Base-by-base conservation (phyloP, 2,113 vertebrate species). In the Danionella cerebrum region DNA sequence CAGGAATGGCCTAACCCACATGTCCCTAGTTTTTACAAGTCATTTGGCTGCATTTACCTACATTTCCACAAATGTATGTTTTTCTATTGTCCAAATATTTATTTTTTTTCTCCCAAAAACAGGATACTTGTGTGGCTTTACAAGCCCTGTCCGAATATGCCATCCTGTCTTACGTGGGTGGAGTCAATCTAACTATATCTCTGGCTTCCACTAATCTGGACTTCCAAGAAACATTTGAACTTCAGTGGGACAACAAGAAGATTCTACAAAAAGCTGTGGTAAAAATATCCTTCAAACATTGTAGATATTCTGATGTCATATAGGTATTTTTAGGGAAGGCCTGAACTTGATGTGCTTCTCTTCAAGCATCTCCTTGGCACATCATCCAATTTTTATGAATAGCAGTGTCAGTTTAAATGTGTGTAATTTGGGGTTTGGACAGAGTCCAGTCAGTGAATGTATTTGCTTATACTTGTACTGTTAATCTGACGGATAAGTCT, bases 51-150 rank as follows among this genome's bases (percentile, higher is more conserved):
- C n/a, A n/a, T n/a, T n/a, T n/a, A n/a, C n/a, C n/a, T n/a, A n/a
- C n/a, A n/a, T n/a, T n/a, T n/a, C n/a, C n/a, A n/a, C n/a, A n/a
- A n/a, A n/a, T n/a, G n/a, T n/a, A n/a, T n/a, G n/a, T n/a, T n/a
- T n/a, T n/a, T n/a, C n/a, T n/a, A n/a, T n/a, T n/a, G n/a, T n/a
- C n/a, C n/a, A n/a, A n/a, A n/a, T n/a, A n/a, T n/a, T n/a, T n/a
- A n/a, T 33, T 33, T 33, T 9, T 14, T 0, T 52, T 41, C 27
- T 13, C 45, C 13, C 12, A 1, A 50, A 48, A 24, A 50, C 71
- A 96, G 94, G 94, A 97, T 80, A 97, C 94, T 0, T 96, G 94
- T 50, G 92, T 96, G 62, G 94, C 93, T 22, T 88, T 97, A 57
- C 94, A 97, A 71, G 90, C 94, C 6, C 83, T 97, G 72, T 92